These are phyloP conservation scores for Drosophila antonietae DNA, from an alignment of 2,888 invertebrate species.

Conservation along the genomic window DNA sequence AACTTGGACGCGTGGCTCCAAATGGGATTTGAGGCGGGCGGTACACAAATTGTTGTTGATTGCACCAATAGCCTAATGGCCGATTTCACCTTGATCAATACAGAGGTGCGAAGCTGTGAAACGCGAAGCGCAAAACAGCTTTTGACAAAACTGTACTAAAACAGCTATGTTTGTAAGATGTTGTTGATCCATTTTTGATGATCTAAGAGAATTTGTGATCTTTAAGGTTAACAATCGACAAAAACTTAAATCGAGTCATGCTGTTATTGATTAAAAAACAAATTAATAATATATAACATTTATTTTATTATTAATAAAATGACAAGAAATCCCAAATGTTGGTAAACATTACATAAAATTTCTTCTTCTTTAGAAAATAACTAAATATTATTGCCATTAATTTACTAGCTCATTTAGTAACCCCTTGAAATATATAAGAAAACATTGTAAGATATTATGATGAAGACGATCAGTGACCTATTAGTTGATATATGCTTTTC, in stretches of 20 bases:
- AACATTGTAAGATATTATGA: neutral
- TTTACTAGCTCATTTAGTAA: neutral
- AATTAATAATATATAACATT: too few species aligned
- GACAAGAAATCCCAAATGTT: too few species aligned
- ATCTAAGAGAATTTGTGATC: constrained; percentile 2
- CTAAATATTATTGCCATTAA: too few species aligned
- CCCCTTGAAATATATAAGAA: neutral
- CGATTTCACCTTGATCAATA: constrained; percentile 53
- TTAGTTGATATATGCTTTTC: neutral
- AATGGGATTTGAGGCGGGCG: constrained; percentile 29
- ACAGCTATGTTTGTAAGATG: neutral
- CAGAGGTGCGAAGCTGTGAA: constrained; percentile 27
- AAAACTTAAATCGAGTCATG: neutral
- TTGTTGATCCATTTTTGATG: neutral
- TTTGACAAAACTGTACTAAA: constrained; percentile 48
- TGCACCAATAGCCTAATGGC: constrained; percentile 44
- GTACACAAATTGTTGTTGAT: constrained; percentile 11
- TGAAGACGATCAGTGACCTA: constrained; percentile 19
- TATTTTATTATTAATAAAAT: too few species aligned
- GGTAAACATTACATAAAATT: too few species aligned
- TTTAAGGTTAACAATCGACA: neutral
- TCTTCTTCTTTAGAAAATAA: too few species aligned
- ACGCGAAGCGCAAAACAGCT: constrained; percentile 2
- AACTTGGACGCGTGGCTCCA: constrained; percentile 63
- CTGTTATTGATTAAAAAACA: too few species aligned